Evolutionary conservation across 2,113 vertebrate species (phyloP), one percentile per base, ranked within the genome.

Genomic region (Poeciliopsis retropinna): DNA sequence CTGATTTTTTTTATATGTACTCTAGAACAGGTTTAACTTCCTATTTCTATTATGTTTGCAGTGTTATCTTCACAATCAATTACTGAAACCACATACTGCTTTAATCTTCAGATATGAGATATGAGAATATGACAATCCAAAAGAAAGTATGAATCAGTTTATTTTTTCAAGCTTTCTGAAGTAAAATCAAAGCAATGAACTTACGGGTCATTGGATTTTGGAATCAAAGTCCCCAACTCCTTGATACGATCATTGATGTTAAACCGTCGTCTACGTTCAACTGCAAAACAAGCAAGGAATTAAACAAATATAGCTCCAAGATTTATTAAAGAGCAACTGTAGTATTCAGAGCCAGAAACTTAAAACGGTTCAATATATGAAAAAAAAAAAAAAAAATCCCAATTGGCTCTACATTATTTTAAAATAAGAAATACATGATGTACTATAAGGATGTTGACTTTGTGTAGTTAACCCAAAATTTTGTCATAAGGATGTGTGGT

Each of bases 241-340:
- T 95, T 95, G 84, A 95, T 95, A 44, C 95, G 91, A 77, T 95
- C 95, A 5, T 95, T 95, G 78, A 95, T 95, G 85, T 95, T 95
- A 76, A 95, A 95, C 54, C 95, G 89, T 10, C 95, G 82, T 84
- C 95, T 83, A 78, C 95, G 92, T 76, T 95, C 95, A 80, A 95
- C 95, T 95, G 32, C 32, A 79, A 17, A 79, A 70, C n/a, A 73
- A 44, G 79, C 66, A 67, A 10, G 70, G 65, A 64, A 68, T 19
- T 32, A n/a, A 57, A 57, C 22, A 57, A 57, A 57, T 7, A n/a
- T n/a, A n/a, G 22, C 51, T 25, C 22, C 19, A n/a, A 2, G 6
- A 57, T 57, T 57, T 57, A 57, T 10, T 57, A 10, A 57, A 57
- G 19, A n/a, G 22, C 5, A 57, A 57, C 22, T 19, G 1, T 47